A percentile compares a stretch with the other conserved stretches of the same genome.
phyloP scores from a whole-genome alignment of 2,888 invertebrate genomes.

The Lathronympha strigana region DNA sequence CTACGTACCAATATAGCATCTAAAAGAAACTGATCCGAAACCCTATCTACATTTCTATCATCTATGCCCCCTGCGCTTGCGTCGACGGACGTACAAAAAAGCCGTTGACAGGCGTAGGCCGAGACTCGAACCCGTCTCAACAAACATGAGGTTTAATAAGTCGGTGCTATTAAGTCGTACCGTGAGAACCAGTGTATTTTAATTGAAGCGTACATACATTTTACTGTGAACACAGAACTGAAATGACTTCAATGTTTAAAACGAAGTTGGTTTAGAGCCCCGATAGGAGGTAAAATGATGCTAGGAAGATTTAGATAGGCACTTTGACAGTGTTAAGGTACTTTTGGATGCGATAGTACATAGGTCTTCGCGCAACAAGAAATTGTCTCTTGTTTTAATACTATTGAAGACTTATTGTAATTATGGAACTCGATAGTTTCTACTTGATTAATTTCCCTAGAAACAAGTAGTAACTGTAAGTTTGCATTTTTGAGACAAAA shows the following conservation, averaged over 20 bases:
- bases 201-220: slow-evolving; percentile 11
- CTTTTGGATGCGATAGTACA: no score
- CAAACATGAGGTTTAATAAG: slow-evolving; percentile 41
- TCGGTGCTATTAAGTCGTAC: slow-evolving; percentile 46
- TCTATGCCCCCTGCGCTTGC: slow-evolving; percentile 42
- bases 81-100: slow-evolving; percentile 27
- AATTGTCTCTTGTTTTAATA: no score
- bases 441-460: no score
- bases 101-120: slow-evolving; percentile 32
- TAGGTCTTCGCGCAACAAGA: no score
- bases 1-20: neutral
- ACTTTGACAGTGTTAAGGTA: no score
- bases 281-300: no score
- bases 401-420: no score
- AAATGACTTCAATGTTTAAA: neutral
- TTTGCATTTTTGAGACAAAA: no score
- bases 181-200: slow-evolving; percentile 38
- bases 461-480: no score
- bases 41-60: slow-evolving; percentile 19
- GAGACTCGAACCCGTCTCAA: slow-evolving; percentile 39
- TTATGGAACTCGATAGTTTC: no score
- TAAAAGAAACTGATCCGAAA: neutral
- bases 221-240: neutral
- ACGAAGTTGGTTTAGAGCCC: neutral
- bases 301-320: no score